Evolutionary conservation across 53 echinoderm and acorn worm species (phyloP), one percentile per base, ranked within the genome.

Genomic region (Apostichopus leukothele): DNA sequence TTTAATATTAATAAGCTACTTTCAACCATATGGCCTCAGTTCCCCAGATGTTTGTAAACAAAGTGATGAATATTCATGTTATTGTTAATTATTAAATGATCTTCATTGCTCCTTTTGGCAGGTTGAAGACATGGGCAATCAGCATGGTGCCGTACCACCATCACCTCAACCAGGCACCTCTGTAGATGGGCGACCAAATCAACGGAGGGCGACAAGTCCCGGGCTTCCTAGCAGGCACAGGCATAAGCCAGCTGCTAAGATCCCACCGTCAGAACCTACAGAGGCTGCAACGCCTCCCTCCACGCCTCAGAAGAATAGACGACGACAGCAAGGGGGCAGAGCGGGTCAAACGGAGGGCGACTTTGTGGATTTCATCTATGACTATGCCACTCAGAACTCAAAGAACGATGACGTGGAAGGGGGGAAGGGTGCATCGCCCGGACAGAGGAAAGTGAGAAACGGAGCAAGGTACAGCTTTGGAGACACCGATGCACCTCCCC

Each of bases 51-150:
- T 39, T 0, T 39, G 39, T 39, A 39, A 39, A 39, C 39, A 39
- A 39, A 39, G 39, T 3, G 39, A 39, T 39, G 39, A 39, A 39
- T 39, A 39, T 39, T 39, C 39, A 39, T 39, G 39, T 39, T 39
- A 2, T 39, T 39, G 39, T 39, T 39, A 39, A 39, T 2, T 39
- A 39, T 39, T 39, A 39, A 39, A 39, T 39, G 39, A 39, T 39
- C 39, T 39, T 39, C 39, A 39, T 39, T 39, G 0, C 39, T 39
- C 39, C 39, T 39, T 39, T 39, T 39, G 39, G 39, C 39, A 96
- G 96, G 88, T 88, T 88, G 91, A 93, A 89, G 96, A 96, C 83
- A 96, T 94, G 96, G 96, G 96, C 53, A 96, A 96, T 90, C 96
- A 96, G 76, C 91, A 91, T 84, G 94, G 96, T 78, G 89, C 90